phyloP scores from a whole-genome alignment of 2,113 vertebrate genomes.

The Pavo muticus region DNA sequence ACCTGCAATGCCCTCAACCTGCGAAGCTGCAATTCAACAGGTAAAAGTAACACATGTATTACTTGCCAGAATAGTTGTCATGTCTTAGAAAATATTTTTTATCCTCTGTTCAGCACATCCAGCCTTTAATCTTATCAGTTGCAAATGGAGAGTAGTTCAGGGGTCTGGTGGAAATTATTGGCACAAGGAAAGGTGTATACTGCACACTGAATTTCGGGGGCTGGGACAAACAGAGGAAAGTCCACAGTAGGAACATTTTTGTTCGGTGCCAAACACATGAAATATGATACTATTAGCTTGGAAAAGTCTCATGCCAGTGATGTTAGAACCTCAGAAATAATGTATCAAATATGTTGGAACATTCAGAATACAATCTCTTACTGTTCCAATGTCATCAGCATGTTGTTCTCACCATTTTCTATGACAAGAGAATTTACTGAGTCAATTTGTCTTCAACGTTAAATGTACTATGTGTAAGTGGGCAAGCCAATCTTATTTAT shows the following conservation, averaged over 20 bases:
- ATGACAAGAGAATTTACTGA: slow-evolving; percentile 46
- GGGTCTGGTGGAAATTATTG: background rate
- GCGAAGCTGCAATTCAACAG: background rate
- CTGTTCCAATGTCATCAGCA: slow-evolving; percentile 26
- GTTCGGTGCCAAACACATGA: background rate
- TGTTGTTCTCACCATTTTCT: slow-evolving; percentile 47
- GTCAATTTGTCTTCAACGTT: slow-evolving; percentile 47
- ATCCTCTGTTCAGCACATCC: background rate
- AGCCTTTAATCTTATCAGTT: background rate
- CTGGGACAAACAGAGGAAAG: background rate
- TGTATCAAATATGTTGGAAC: slow-evolving; percentile 15
- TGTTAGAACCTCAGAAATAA: slow-evolving; percentile 37
- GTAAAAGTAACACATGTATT: background rate
- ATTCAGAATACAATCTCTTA: slow-evolving; percentile 29
- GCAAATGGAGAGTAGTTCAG: background rate
- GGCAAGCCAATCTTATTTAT: slow-evolving; percentile 37
- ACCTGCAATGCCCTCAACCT: background rate
- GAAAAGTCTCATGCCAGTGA: slow-evolving; percentile 7
- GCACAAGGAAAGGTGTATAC: background rate
- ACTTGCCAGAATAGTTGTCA: background rate
- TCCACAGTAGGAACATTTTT: background rate
- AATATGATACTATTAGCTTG: background rate
- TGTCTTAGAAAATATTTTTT: background rate
- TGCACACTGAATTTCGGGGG: background rate
- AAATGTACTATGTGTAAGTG: slow-evolving; percentile 9